Base-by-base conservation (phyloP, 2,113 vertebrate genomes). In the Orientallactaga bullata region DNA sequence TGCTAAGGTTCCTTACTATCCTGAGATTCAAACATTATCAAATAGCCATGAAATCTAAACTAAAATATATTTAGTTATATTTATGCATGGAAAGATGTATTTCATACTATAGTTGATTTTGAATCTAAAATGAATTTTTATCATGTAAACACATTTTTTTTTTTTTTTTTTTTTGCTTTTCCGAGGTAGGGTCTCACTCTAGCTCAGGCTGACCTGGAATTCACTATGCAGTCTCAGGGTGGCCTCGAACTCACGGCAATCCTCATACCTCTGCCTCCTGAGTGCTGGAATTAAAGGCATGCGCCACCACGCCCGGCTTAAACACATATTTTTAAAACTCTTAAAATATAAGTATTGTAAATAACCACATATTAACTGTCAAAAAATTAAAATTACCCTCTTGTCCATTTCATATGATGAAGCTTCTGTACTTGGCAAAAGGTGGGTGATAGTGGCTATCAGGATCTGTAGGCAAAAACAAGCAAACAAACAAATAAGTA, bases 321-420 rank as follows among this genome's bases (percentile, higher is more conserved):
- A n/a, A n/a, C 21, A 90, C 16, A 68, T 74, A 89, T 7, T 11
- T 79, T 72, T 79, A 24, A 42, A 71, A 51, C 78, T 92, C 71
- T 90, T 89, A 74, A 94, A 95, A 88, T 61, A 86, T 3, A 89
- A 69, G 8, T 65, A 94, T 65, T 85, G 9, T 71, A 79, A 15
- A 94, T 77, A 95, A 91, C 10, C n/a, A 79, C 20, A 92, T 39
- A 90, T 58, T 93, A 95, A 94, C 90, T 80, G 93, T 69, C 20
- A 97, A 17, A 95, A 94, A 85, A 87, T 78, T 86, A 79, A 89
- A 92, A 95, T 98, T 99, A 99, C 99, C 98, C 99, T 99, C 96
- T 99, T 99, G 96, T 99, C 99, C 95, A 99, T 98, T 94, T 99
- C 99, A 89, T 99, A 99, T 90, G 99, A 99, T 30, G 99, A 99